Base-by-base conservation (phyloP, 2,888 invertebrate species). In the Macrophya alboannulata region DNA sequence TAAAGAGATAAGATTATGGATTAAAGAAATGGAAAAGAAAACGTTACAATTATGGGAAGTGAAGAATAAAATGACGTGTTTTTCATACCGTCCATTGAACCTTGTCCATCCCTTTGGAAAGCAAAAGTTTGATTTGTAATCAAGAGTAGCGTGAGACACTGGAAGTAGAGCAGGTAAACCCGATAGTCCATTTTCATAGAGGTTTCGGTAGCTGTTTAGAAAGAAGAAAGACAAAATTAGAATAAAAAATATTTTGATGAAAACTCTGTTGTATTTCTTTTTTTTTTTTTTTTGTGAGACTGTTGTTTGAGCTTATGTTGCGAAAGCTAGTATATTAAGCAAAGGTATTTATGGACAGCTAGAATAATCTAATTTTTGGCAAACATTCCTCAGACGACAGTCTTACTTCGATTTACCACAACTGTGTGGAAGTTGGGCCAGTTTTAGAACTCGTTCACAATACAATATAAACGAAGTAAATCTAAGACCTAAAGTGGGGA, bases 311-410 rank as follows among this genome's bases (percentile, higher is more conserved):
- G n/a, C 55, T 62, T 62, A 25, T 62, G 25, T 62, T 25, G 62
- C 25, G 25, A 62, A 62, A 25, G 25, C 25, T 12, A 25, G 62
- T 62, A 62, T 21, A 62, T 12, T 9, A 62, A 62, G 62, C 62
- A 12, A 62, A 62, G 25, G 25, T 62, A 62, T 62, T 62, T 62
- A 62, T 62, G 62, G 62, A 62, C 62, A 62, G 62, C 62, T 62
- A 21, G 62, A 62, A 62, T 21, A 45, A 74, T 21, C 15, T 74
- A 12, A 43, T 21, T 74, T 74, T 45, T 45, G 31, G 12, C 74
- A 21, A 45, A 45, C 17, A 45, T 45, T 74, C 74, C 21, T 68
- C 55, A 55, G 43, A 45, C 43, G n/a, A 45, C 21, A 21, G 45
- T 31, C 74, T 43, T 74, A 74, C 74, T 25, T 48, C 17, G 43